Conservation (phyloP, 2,797 vertebrate genomes). For the Crocidura indochinensis region DNA sequence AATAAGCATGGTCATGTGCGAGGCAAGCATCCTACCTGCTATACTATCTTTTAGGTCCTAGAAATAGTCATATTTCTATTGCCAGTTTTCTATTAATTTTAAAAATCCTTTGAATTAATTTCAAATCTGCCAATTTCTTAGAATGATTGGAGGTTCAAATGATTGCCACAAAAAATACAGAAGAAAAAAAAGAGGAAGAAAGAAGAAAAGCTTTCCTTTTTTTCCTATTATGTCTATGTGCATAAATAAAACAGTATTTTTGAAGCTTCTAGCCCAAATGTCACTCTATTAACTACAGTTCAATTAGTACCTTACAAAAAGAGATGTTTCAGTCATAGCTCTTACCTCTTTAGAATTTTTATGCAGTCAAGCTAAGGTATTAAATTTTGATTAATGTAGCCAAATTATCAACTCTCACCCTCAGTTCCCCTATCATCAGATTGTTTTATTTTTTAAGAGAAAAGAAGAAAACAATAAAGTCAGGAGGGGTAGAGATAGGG, state of each 20-base stretch:
- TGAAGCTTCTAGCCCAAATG: conserved; percentile 84
- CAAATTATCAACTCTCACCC: conserved; percentile 87
- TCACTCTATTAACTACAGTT: conserved; percentile 86
- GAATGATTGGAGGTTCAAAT: conserved; percentile 56
- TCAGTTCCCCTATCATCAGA: conserved; percentile 79
- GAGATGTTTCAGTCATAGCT: conserved; percentile 83
- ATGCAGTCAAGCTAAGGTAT: conserved; percentile 86
- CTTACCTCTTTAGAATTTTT: conserved; percentile 75
- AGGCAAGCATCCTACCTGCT: too few relatives aligned
- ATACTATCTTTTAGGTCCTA: too few relatives aligned
- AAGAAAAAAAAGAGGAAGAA: conserved; percentile 54
- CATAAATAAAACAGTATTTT: conserved; percentile 84
- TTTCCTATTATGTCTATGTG: conserved; percentile 51
- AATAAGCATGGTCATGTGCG: too few relatives aligned
- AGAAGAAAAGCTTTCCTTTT: conserved; percentile 53
- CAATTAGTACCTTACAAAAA: conserved; percentile 85
- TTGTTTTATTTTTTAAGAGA: conserved; percentile 62
- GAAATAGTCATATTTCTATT: conserved; percentile 46
- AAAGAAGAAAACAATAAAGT: conserved; percentile 82
- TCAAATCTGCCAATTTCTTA: conserved; percentile 79
- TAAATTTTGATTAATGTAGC: conserved; percentile 89
- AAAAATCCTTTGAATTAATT: conserved; percentile 59
- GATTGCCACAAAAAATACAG: conserved; percentile 52
- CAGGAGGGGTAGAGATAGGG: conserved; percentile 80
- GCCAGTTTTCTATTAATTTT: background rate